Conservation (phyloP, 2,888 invertebrate species). For the Volucella bombylans region DNA sequence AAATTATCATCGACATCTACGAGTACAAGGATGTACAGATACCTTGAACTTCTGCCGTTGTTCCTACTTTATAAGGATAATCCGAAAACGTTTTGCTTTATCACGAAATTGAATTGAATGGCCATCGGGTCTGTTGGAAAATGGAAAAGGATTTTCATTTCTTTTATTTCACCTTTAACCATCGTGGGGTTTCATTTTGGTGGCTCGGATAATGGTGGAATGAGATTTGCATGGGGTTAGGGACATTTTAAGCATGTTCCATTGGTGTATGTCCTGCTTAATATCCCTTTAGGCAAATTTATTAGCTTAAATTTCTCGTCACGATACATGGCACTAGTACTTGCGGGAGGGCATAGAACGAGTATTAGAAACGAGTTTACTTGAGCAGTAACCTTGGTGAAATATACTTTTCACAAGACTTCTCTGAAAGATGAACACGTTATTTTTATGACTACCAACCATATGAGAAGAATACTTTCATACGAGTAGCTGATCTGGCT, state of each 20-base stretch:
- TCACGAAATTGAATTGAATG: conserved; percentile 65
- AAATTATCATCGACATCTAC: conserved; percentile 31
- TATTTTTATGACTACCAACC: neutral
- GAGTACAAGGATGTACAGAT: conserved; percentile 39
- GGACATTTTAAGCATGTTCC: neutral
- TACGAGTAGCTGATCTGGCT: neutral
- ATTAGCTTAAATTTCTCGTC: conserved; percentile 55
- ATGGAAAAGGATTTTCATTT: conserved; percentile 45
- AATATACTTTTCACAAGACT: neutral
- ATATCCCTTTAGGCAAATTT: conserved; percentile 41
- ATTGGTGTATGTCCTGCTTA: conserved; percentile 35
- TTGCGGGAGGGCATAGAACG: conserved; percentile 1
- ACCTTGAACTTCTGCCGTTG: conserved; percentile 5
- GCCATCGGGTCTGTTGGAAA: conserved; percentile 47
- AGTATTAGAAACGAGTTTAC: conserved; percentile 1
- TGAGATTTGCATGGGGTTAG: conserved; percentile 38
- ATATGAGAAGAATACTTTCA: neutral
- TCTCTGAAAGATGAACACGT: neutral
- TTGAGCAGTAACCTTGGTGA: conserved; percentile 32
- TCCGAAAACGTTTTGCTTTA: conserved; percentile 47
- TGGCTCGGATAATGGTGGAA: neutral
- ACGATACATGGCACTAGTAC: neutral
- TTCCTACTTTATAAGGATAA: conserved; percentile 50
- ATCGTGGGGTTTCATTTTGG: neutral
- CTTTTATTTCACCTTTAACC: neutral